phyloP scores from a whole-genome alignment of 2,888 invertebrate species.

The Malachius bipustulatus region DNA sequence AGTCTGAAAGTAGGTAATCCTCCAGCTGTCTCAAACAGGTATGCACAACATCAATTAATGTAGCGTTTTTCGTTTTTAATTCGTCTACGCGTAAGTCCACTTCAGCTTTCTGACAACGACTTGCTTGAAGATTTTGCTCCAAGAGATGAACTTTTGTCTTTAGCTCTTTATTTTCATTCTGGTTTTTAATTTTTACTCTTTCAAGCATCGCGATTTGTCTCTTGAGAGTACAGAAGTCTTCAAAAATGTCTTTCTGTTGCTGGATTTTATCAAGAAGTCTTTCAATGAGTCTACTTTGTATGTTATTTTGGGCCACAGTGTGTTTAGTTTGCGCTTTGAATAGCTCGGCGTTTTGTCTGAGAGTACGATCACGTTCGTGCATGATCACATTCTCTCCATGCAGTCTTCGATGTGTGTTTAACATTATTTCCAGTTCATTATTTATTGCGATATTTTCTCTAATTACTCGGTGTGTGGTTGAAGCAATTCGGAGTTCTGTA shows the following conservation, averaged over 20 bases:
- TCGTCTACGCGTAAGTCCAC: too few species aligned
- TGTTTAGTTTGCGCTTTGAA: conserved; percentile 52
- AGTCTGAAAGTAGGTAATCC: too few species aligned
- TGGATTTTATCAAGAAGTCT: conserved; percentile 44
- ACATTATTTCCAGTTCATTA: conserved; percentile 59
- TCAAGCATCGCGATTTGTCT: conserved; percentile 17
- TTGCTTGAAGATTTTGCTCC: conserved; percentile 46
- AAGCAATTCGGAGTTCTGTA: conserved; percentile 75
- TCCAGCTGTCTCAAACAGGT: too few species aligned
- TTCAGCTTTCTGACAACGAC: too few species aligned
- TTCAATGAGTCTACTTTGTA: conserved; percentile 54
- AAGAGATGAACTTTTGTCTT: conserved; percentile 27
- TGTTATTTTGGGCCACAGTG: conserved; percentile 46
- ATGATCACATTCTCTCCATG: conserved; percentile 49
- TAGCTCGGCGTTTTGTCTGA: conserved; percentile 44
- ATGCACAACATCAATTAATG: too few species aligned
- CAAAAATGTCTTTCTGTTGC: conserved; percentile 11
- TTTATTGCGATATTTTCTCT: conserved; percentile 74
- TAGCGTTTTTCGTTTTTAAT: too few species aligned
- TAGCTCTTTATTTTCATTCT: conserved; percentile 22
- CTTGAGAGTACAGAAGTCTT: not conserved
- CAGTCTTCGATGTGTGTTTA: conserved; percentile 50
- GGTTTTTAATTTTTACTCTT: conserved; percentile 15
- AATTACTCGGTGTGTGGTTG: conserved; percentile 76
- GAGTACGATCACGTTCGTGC: conserved; percentile 44